Evolutionary conservation across 2,113 vertebrate genomes (phyloP).

Genomic region (Okapia johnstoni): DNA sequence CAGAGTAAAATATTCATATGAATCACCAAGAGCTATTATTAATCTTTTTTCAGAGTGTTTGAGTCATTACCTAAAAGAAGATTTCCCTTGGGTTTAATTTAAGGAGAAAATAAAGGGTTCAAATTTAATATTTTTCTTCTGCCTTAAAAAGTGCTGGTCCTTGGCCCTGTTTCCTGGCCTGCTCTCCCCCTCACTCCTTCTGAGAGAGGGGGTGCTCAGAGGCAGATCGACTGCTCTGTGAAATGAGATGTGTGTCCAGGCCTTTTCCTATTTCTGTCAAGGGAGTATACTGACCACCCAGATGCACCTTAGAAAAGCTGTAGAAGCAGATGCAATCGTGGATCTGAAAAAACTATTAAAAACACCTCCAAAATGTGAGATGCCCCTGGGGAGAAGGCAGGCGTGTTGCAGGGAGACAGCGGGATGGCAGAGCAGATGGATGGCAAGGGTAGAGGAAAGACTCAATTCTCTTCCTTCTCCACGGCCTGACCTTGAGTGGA

Average conservation of each 20-base stretch:
- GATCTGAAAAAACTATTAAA: not conserved
- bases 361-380: not conserved
- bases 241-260: not conserved
- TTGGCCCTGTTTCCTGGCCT: not conserved
- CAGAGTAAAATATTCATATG: slow-evolving; percentile 30
- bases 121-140: not conserved
- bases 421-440: not conserved
- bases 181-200: not conserved
- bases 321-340: not conserved
- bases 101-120: slow-evolving; percentile 21
- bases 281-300: accelerated
- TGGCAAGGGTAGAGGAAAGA: not conserved
- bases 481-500: not conserved
- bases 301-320: not conserved
- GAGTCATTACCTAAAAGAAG: slow-evolving; percentile 46
- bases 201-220: not conserved
- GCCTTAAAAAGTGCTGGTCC: not conserved
- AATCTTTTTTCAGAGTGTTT: slow-evolving; percentile 17
- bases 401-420: not conserved
- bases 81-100: slow-evolving; percentile 1
- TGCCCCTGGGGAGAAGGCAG: not conserved
- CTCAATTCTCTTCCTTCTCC: not conserved
- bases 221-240: not conserved
- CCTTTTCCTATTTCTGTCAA: not conserved
- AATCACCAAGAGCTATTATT: slow-evolving; percentile 56